A percentile compares a stretch with the other conserved stretches of the same genome.
phyloP scores from a whole-genome alignment of 2,888 invertebrate species.

The Conops quadrifasciatus region DNA sequence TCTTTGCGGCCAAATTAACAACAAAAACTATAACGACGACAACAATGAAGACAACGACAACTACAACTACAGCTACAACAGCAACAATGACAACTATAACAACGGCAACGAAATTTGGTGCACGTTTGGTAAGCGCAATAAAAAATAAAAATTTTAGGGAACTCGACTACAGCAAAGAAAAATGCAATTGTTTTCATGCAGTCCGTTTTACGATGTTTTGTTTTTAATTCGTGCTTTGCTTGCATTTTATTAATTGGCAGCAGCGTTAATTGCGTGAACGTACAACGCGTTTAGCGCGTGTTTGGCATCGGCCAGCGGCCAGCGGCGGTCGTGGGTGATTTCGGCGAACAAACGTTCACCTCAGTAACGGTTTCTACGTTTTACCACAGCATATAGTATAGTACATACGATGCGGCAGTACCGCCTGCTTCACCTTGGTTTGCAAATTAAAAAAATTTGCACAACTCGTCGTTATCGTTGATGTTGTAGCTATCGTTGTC shows the following conservation, averaged over 20 bases:
- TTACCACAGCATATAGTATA: no score
- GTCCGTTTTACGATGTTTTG: not conserved
- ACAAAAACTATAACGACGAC: not conserved
- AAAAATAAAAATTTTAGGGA: not conserved
- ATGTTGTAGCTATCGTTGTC: no score
- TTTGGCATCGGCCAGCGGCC: not conserved
- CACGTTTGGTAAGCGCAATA: not conserved
- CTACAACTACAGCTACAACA: not conserved
- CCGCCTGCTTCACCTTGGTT: not conserved
- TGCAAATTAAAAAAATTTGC: not conserved
- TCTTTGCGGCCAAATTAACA: constrained; percentile 26
- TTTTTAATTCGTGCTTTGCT: constrained; percentile 3
- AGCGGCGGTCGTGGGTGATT: constrained; percentile 10
- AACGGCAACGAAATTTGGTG: not conserved
- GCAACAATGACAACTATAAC: no score
- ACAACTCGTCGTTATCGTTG: no score
- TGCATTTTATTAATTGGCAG: not conserved
- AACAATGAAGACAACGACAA: not conserved
- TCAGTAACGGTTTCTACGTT: not conserved
- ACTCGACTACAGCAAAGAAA: not conserved
- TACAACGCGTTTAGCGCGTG: not conserved
- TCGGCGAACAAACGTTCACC: not conserved
- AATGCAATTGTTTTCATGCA: not conserved
- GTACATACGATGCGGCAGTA: no score
- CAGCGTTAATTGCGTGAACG: constrained; percentile 2